Base-by-base conservation (phyloP, 2,888 invertebrate genomes). In the Eupithecia subfuscata region DNA sequence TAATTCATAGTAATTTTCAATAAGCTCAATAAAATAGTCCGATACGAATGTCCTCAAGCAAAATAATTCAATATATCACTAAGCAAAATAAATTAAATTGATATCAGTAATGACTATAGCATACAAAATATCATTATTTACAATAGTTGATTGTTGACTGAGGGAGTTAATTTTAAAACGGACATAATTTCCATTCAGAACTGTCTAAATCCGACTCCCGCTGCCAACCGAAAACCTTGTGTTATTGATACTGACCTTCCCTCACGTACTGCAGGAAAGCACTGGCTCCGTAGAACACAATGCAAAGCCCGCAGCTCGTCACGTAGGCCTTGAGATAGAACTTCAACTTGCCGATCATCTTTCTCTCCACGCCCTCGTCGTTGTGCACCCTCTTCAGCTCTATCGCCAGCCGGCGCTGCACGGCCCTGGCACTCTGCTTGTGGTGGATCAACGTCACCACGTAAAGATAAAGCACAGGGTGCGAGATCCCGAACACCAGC, bases 311-410 rank as follows among this genome's bases (percentile, higher is more conserved):
- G 71, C 75, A 75, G 34, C 73, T 74, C 14, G 40, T 70, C 25
- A 77, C 76, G 34, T 78, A 81, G 1, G 75, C 75, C 18, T 37
- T 70, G 48, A 81, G 45, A 65, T 79, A 82, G 18, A 78, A 11
- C 75, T 78, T 82, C 3, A 84, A 76, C 48, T 81, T 83, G 65
- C 63, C 78, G 8, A 82, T 76, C 80, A 82, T 80, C 69, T 75
- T 75, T 14, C 68, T 72, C 73, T 83, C 83, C 14, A 79, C 70
- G 6, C 43, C 70, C 8, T 63, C 43, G 22, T 84, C 80, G 12
- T 81, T 81, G 45, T 84, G 77, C 14, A 64, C 71, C 9, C 70
- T 71, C 71, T 82, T 84, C 45, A 84, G 40, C 2, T 73, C 73
- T 52, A 78, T 80, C 1, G 75, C 75, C 14, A 84, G 45, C 8